phyloP scores from a whole-genome alignment of 1,140 invertebrate genomes.

The Drosophila navojoa region DNA sequence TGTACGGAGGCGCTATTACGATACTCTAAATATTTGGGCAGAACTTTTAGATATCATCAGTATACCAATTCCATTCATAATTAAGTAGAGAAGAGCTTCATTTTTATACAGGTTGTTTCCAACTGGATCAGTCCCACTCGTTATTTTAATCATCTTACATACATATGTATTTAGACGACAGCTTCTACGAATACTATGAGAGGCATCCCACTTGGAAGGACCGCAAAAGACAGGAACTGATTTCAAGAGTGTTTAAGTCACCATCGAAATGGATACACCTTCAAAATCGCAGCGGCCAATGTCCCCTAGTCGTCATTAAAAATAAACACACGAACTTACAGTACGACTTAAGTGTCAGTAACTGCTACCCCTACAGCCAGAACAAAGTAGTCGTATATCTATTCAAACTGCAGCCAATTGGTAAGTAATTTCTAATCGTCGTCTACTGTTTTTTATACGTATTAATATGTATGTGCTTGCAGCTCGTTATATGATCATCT shows the following conservation, averaged over 20 bases:
- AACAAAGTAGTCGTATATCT: conserved; percentile 47
- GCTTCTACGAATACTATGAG: background rate
- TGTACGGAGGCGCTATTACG: too few species aligned
- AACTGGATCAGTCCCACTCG: too few species aligned
- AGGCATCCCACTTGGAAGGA: background rate
- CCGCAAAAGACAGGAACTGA: background rate
- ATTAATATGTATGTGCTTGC: too few species aligned
- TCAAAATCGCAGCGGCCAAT: background rate
- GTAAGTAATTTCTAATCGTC: conserved; percentile 1
- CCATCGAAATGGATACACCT: background rate
- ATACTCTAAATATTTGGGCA: too few species aligned
- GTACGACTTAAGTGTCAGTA: conserved; percentile 35
- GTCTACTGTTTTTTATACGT: too few species aligned
- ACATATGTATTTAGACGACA: background rate
- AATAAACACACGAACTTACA: conserved; percentile 3
- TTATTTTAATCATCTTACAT: too few species aligned
- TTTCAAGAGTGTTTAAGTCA: background rate
- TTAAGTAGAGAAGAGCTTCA: too few species aligned
- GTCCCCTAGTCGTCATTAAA: conserved; percentile 20
- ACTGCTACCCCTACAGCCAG: conserved; percentile 9
- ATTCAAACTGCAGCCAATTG: conserved; percentile 44
- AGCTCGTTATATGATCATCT: conserved; percentile 59
- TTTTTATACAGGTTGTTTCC: too few species aligned
- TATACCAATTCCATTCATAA: too few species aligned
- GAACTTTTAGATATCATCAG: too few species aligned